These are phyloP conservation scores for Aselliscus stoliczkanus DNA, from an alignment of 2,797 vertebrate genomes.

Conservation along the genomic window DNA sequence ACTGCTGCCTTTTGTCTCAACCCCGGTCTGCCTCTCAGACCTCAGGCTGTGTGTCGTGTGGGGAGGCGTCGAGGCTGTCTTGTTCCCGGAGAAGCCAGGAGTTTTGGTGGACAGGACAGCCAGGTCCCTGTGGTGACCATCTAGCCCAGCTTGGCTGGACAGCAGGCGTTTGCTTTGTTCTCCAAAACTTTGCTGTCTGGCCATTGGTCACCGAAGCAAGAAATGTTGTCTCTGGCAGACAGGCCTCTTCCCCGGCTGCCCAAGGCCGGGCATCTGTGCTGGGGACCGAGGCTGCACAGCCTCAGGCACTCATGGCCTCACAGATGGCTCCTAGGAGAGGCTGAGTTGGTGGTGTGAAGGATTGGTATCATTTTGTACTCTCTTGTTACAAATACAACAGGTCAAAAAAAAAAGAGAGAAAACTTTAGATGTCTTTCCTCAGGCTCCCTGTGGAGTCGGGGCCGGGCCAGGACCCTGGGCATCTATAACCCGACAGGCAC, in stretches of 20 bases:
- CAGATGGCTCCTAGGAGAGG: neutral
- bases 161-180: neutral
- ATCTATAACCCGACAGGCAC: too few relatives aligned
- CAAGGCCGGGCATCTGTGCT: neutral
- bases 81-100: neutral
- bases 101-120: neutral
- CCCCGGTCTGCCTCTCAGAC: neutral
- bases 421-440: neutral
- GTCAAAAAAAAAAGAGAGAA: neutral
- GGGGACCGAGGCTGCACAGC: rapidly evolving
- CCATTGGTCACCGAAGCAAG: neutral
- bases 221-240: neutral
- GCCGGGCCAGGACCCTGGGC: neutral
- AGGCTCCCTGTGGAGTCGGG: neutral
- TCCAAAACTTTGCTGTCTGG: neutral
- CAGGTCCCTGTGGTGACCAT: neutral
- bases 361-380: neutral
- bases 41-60: neutral
- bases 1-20: neutral
- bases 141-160: neutral
- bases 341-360: neutral
- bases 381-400: neutral
- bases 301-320: neutral
- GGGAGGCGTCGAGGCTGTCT: neutral
- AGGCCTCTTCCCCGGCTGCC: neutral